A percentile compares a stretch with the other conserved stretches of the same genome.
Evolutionary conservation across 2,797 vertebrate genomes (phyloP).

Genomic region (Lepidocolaptes lacrymiger): DNA sequence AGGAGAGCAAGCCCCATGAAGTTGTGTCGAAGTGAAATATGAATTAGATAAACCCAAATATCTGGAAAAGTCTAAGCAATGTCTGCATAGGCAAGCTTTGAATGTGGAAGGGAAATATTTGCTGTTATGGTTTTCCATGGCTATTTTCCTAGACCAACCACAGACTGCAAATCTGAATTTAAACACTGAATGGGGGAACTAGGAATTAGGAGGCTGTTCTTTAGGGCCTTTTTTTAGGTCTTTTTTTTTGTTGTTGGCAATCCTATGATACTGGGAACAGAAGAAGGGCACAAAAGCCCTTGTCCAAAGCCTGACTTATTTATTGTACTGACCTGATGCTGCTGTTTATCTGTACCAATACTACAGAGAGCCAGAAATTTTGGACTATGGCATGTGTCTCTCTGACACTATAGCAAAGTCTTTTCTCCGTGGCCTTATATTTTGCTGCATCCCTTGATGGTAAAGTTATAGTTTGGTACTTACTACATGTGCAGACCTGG

Average conservation of each 20-base stretch:
- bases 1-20: not conserved
- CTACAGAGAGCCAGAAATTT: not conserved
- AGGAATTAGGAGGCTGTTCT: not conserved
- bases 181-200: not conserved
- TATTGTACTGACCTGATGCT: not conserved
- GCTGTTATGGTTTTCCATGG: not conserved
- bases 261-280: not conserved
- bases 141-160: not conserved
- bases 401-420: not conserved
- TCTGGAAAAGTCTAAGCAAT: not conserved
- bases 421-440: not conserved
- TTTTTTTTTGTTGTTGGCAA: not conserved
- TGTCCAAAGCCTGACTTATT: not conserved
- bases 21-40: not conserved
- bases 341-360: not conserved
- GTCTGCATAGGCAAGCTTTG: not conserved
- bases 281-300: not conserved
- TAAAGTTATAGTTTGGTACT: not conserved
- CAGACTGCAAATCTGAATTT: not conserved
- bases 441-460: not conserved
- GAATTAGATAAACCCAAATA: not conserved
- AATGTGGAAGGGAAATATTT: not conserved
- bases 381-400: fast-evolving
- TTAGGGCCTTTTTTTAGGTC: not conserved
- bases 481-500: not conserved